Evolutionary conservation across 2,113 vertebrate species (phyloP).

Genomic region (Empidonax alnorum): DNA sequence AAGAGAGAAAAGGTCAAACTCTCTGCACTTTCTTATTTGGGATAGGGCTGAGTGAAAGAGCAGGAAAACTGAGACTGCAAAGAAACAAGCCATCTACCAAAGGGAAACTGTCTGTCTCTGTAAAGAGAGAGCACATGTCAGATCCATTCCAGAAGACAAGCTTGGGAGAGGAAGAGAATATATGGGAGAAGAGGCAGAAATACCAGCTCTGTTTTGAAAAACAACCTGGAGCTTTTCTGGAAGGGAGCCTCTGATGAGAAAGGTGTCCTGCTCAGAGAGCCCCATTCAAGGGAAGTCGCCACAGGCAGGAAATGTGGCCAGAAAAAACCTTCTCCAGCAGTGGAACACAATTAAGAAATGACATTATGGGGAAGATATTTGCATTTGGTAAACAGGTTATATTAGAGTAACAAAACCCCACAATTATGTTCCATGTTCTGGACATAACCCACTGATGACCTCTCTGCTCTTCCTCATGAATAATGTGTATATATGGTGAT

Average conservation of each 20-base stretch:
- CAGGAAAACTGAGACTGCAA: background rate
- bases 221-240: background rate
- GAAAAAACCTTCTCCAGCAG: background rate
- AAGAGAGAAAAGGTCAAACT: background rate
- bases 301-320: background rate
- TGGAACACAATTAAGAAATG: background rate
- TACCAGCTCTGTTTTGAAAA: background rate
- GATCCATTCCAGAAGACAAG: background rate
- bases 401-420: background rate
- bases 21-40: background rate
- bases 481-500: background rate
- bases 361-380: background rate
- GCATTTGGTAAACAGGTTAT: background rate
- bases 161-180: background rate
- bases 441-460: background rate
- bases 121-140: background rate
- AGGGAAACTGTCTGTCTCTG: background rate
- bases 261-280: background rate
- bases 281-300: background rate
- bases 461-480: background rate
- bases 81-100: background rate
- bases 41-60: background rate
- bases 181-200: background rate
- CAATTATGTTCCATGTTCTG: background rate
- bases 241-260: background rate